phyloP scores from a whole-genome alignment of 2,113 vertebrate species.

The Ptychochromis oligacanthus region DNA sequence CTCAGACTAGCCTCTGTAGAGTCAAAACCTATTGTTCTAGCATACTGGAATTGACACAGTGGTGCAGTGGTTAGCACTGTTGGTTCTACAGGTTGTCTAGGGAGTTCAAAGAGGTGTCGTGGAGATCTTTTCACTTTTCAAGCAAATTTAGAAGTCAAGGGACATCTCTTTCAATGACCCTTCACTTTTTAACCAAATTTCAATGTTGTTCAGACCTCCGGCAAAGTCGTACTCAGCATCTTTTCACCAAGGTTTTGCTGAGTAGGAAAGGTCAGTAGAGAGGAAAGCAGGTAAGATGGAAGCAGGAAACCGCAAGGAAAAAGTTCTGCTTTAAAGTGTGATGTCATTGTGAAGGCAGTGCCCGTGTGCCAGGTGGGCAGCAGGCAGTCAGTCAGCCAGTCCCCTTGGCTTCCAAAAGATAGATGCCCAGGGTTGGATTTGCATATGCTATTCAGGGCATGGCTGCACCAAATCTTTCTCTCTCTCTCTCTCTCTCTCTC shows the following conservation, averaged over 20 bases:
- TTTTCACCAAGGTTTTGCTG: not conserved
- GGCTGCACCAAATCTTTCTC: conserved; percentile 73
- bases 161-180: no score
- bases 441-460: conserved; percentile 99
- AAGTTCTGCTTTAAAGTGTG: conserved; percentile 88
- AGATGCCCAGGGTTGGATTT: conserved; percentile 97
- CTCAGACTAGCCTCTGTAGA: no score
- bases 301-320: conserved; percentile 61
- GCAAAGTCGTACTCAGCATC: not conserved
- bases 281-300: conserved; percentile 7
- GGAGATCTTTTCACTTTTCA: no score
- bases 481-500: conserved; percentile 68
- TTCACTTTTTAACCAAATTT: no score
- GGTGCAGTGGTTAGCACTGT: not conserved
- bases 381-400: conserved; percentile 71
- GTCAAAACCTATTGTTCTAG: not conserved
- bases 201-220: no score
- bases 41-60: not conserved
- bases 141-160: no score
- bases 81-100: not conserved
- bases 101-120: no score
- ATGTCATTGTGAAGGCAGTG: conserved; percentile 83
- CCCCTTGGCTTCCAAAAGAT: conserved; percentile 94
- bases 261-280: conserved; percentile 17
- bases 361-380: conserved; percentile 87